phyloP scores from a whole-genome alignment of 2,888 invertebrate species.

The Hemaris fuciformis region DNA sequence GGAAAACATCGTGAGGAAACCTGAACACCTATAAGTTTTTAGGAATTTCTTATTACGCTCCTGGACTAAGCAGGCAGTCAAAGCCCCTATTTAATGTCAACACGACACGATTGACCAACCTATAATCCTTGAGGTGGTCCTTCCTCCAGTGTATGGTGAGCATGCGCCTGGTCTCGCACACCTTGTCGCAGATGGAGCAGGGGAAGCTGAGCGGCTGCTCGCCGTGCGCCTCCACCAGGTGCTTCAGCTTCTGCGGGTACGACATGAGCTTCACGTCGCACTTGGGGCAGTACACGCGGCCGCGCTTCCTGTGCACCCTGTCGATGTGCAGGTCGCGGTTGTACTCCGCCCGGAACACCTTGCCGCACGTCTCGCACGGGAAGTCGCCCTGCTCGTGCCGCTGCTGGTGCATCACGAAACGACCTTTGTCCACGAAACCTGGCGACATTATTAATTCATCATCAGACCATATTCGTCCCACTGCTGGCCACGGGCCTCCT shows the following conservation, averaged over 20 bases:
- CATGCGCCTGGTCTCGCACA: slow-evolving; percentile 59
- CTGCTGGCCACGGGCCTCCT: too few species aligned
- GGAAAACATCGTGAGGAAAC: too few species aligned
- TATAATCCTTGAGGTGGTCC: slow-evolving; percentile 68
- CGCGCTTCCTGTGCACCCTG: slow-evolving; percentile 62
- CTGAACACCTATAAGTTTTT: too few species aligned
- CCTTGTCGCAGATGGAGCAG: slow-evolving; percentile 58
- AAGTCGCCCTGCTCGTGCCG: slow-evolving; percentile 60
- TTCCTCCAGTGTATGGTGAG: slow-evolving; percentile 67
- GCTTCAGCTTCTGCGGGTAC: slow-evolving; percentile 69
- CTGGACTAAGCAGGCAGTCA: too few species aligned
- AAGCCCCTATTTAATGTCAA: too few species aligned
- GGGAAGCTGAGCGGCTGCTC: slow-evolving; percentile 61
- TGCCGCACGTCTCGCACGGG: slow-evolving; percentile 67
- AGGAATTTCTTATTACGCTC: too few species aligned
- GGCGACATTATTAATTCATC: not conserved
- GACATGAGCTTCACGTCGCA: slow-evolving; percentile 70
- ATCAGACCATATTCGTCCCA: too few species aligned
- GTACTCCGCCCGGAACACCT: slow-evolving; percentile 60
- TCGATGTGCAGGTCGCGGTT: slow-evolving; percentile 49
- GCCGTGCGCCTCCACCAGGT: slow-evolving; percentile 66
- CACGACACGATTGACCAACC: slow-evolving; percentile 40
- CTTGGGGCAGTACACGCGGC: slow-evolving; percentile 68
- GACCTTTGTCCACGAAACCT: slow-evolving; percentile 48
- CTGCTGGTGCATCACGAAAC: slow-evolving; percentile 69